Evolutionary conservation across 2,113 vertebrate genomes (phyloP).

Genomic region (Amphiprion ocellaris): DNA sequence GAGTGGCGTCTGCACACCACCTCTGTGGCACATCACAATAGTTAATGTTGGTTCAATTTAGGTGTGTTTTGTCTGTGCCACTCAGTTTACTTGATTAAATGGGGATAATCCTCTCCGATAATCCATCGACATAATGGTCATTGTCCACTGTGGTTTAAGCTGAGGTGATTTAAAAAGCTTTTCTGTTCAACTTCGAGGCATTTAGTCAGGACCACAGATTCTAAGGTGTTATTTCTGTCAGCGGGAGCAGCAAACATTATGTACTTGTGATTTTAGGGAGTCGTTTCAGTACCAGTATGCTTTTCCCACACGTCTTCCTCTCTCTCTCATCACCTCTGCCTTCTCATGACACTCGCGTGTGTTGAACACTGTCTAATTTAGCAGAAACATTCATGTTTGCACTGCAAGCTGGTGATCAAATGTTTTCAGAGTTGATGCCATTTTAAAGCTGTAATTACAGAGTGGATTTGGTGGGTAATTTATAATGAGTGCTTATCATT

Average conservation of each 20-base stretch:
- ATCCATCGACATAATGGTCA: slow-evolving; percentile 35
- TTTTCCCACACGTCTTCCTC: slow-evolving; percentile 16
- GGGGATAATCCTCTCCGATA: slow-evolving; percentile 51
- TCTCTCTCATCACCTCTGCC: slow-evolving; percentile 10
- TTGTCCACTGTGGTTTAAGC: slow-evolving; percentile 22
- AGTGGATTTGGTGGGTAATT: slow-evolving; percentile 33
- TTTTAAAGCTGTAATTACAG: slow-evolving; percentile 62
- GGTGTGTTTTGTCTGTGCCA: slow-evolving; percentile 10
- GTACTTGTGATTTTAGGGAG: slow-evolving; percentile 25
- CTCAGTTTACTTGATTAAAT: slow-evolving; percentile 51
- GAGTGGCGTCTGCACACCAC: slow-evolving; percentile 6
- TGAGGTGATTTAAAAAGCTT: slow-evolving; percentile 32
- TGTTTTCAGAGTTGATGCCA: slow-evolving; percentile 10
- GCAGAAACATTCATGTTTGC: slow-evolving; percentile 23
- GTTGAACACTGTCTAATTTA: slow-evolving; percentile 33
- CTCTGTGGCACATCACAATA: slow-evolving; percentile 24
- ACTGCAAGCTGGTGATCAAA: slow-evolving; percentile 16
- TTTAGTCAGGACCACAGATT: slow-evolving; percentile 17
- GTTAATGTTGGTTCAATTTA: slow-evolving; percentile 25
- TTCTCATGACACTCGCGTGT: slow-evolving; percentile 7
- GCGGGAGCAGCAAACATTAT: background rate
- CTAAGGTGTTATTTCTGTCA: slow-evolving; percentile 9
- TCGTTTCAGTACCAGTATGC: background rate
- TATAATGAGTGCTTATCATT: slow-evolving; percentile 47
- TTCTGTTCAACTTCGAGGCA: slow-evolving; percentile 33